A percentile compares a stretch with the other conserved stretches of the same genome.
Conservation (phyloP, 2,113 vertebrate species). For the Micronycteris hirsuta region DNA sequence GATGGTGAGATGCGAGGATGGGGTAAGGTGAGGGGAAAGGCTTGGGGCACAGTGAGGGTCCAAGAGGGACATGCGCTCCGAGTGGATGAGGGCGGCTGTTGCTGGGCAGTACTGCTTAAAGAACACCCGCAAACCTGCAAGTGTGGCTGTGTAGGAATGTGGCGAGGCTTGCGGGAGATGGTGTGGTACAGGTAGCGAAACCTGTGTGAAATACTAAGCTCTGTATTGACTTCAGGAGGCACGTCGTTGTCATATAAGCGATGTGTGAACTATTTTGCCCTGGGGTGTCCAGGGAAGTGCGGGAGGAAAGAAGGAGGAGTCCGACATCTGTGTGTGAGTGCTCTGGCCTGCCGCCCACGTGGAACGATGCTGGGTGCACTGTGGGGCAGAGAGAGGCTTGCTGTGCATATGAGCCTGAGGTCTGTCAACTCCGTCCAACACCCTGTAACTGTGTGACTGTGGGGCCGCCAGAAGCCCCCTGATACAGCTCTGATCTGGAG, state of each 20-base stretch:
- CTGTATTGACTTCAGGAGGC: background rate
- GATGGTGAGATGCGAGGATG: background rate
- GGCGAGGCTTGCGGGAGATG: background rate
- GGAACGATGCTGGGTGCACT: background rate
- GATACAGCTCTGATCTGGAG: background rate
- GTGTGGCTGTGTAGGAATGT: background rate
- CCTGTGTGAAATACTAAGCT: background rate
- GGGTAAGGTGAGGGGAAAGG: background rate
- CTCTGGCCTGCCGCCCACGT: accelerated
- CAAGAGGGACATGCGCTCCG: background rate
- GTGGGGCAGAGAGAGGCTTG: background rate
- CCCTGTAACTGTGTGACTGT: accelerated
- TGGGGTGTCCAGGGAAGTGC: background rate
- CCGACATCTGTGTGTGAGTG: background rate
- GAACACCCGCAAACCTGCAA: background rate
- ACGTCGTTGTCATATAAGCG: background rate
- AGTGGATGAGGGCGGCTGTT: background rate
- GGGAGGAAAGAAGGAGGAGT: background rate
- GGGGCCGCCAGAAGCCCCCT: background rate
- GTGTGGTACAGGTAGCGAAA: accelerated
- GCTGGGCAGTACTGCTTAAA: background rate
- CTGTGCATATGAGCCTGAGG: background rate
- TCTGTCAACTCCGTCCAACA: background rate
- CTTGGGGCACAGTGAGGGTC: background rate
- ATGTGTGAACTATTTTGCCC: background rate